Conservation (phyloP, 2,797 vertebrate species). For the Neostethus bicornis region DNA sequence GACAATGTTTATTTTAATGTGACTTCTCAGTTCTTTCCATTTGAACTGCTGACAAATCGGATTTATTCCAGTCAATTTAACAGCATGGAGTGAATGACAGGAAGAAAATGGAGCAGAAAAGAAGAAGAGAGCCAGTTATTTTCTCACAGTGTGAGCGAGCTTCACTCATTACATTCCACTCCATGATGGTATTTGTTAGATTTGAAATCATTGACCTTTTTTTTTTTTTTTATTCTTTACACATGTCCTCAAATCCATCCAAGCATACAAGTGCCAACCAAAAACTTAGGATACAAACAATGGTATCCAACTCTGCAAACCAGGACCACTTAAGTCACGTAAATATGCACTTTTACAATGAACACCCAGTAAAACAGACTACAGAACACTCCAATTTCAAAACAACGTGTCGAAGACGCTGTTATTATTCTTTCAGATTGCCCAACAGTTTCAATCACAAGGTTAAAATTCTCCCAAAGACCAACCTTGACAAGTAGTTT, state of each 20-base stretch:
- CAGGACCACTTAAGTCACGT: not conserved
- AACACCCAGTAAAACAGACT: not conserved
- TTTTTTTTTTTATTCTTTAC: slow-evolving; percentile 6
- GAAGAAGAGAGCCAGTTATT: slow-evolving; percentile 6
- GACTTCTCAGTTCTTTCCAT: not conserved
- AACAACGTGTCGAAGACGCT: not conserved
- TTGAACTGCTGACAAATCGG: not conserved
- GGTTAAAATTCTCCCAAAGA: not conserved
- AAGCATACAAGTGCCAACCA: not conserved
- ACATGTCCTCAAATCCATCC: not conserved
- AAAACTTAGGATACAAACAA: not conserved
- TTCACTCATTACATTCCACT: slow-evolving; percentile 17
- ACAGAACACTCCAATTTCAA: not conserved
- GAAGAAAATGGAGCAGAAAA: not conserved
- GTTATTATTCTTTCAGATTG: not conserved
- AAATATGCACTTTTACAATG: not conserved
- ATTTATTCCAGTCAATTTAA: slow-evolving; percentile 8
- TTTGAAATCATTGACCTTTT: slow-evolving; percentile 24
- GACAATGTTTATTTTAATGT: not conserved
- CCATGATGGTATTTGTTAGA: slow-evolving; percentile 34
- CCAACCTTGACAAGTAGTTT: slow-evolving; percentile 18
- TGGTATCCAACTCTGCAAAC: not conserved
- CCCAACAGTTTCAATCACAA: not conserved
- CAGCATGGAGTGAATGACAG: not conserved
- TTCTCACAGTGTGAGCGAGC: slow-evolving; percentile 20